These are phyloP conservation scores for Falcunculus frontatus DNA, from an alignment of 2,113 vertebrate genomes.

Conservation along the genomic window DNA sequence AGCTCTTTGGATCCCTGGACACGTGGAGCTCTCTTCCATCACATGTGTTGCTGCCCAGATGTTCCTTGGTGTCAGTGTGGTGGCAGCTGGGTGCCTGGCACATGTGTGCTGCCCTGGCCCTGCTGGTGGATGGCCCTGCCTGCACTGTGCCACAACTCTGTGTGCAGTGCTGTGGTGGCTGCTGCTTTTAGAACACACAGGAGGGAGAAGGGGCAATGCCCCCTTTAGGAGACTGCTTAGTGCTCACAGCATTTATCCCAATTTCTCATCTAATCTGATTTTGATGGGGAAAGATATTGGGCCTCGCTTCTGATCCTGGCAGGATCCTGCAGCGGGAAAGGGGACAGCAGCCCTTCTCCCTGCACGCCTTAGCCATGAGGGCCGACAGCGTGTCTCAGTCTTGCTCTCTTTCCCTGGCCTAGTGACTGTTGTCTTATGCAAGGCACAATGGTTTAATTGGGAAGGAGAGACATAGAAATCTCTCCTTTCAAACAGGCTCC, in stretches of 20 bases:
- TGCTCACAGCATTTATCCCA: neutral
- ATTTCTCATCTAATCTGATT: neutral
- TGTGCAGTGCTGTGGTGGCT: accelerated
- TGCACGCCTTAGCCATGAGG: neutral
- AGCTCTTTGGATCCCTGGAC: neutral
- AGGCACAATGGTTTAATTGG: neutral
- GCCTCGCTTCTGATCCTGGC: neutral
- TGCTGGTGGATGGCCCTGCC: neutral
- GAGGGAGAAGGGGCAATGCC: neutral
- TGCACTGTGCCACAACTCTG: neutral
- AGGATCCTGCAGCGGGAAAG: neutral
- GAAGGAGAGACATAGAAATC: neutral
- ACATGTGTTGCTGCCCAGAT: neutral
- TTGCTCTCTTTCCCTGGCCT: neutral
- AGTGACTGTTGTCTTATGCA: neutral
- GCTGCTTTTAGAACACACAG: neutral
- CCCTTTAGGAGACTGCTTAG: neutral
- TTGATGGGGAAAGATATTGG: neutral
- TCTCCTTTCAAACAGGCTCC: neutral
- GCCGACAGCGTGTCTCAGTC: neutral
- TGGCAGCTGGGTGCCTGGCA: neutral
- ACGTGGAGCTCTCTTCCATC: neutral
- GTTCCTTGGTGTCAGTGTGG: neutral
- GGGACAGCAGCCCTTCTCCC: neutral
- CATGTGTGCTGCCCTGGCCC: accelerated